Base-by-base conservation (phyloP, 2,888 invertebrate species). In the Mimumesa dahlbomi region DNA sequence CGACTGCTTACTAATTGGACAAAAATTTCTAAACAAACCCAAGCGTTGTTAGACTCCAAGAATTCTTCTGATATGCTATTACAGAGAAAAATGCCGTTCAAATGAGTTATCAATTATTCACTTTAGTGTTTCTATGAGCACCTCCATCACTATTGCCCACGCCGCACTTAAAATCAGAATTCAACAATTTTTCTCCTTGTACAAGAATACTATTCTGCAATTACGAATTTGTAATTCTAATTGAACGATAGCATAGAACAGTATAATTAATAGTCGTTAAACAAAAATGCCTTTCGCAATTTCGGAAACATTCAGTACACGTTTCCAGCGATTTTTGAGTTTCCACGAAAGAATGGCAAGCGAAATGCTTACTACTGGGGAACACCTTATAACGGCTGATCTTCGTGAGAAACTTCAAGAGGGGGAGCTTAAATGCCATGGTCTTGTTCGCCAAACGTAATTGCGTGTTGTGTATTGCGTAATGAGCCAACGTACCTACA, bases 401-500 rank as follows among this genome's bases (percentile, higher is more conserved):
- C 49, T 34, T 49, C 49, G 49, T 19, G 34, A 42, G 49, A 58
- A 50, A 31, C 25, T 13, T 31, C 42, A 31, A 34, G 29, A 22
- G 22, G 40, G 31, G 59, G 42, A 14, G 29, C 36, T 68, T 49
- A 63, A 68, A 63, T 68, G 63, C 54, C 62, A 62, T 48, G 53
- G 57, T 67, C 48, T 52, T 67, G 48, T 40, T 62, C 56, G 72
- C 50, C 21, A 69, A 72, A 72, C 56, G 50, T 72, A 69, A 61
- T 59, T 69, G 46, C 50, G 63, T 46, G 45, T 58, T 45, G 42
- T 45, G 45, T 52, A 31, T 63, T 40, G 31, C 63, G 31, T 16
- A 52, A 57, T 22, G 19, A 45, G 14, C 4, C 40, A 40, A 14
- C n/a, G 40, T 29, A 25, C 19, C n/a, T n/a, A n/a, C n/a, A 19